Evolutionary conservation across 2,113 vertebrate species (phyloP).

Genomic region (Cairina moschata): DNA sequence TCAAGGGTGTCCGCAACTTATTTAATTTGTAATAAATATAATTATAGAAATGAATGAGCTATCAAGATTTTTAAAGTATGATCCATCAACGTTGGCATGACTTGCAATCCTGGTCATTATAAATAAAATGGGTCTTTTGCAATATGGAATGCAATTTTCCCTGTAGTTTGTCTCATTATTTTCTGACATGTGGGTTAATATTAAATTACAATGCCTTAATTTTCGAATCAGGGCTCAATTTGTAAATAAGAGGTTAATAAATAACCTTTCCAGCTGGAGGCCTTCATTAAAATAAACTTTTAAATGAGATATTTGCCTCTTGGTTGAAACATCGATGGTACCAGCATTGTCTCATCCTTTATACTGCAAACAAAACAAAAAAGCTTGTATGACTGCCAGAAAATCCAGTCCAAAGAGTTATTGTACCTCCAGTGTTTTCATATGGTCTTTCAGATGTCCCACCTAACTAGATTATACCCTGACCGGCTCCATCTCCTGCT

Average conservation of each 20-base stretch:
- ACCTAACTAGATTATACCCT: neutral
- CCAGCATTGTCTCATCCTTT: neutral
- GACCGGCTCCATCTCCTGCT: neutral
- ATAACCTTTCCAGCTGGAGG: constrained; percentile 77
- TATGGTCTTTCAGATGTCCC: neutral
- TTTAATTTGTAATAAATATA: constrained; percentile 86
- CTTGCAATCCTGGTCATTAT: constrained; percentile 83
- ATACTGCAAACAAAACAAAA: neutral
- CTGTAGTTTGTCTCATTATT: constrained; percentile 81
- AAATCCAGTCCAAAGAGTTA: neutral
- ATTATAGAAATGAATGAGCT: constrained; percentile 94
- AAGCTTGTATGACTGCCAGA: neutral
- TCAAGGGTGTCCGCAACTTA: constrained; percentile 81
- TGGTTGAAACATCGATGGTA: neutral
- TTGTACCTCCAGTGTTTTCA: neutral
- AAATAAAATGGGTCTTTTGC: constrained; percentile 82
- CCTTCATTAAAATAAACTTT: constrained; percentile 62
- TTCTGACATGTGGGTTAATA: constrained; percentile 83
- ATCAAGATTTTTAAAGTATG: constrained; percentile 84
- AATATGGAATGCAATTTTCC: constrained; percentile 82
- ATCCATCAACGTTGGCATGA: constrained; percentile 87
- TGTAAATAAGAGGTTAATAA: constrained; percentile 82
- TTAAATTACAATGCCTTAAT: constrained; percentile 83
- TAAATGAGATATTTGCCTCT: constrained; percentile 16
- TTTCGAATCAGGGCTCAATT: constrained; percentile 82